These are phyloP conservation scores for Popillia japonica DNA, from an alignment of 1,140 invertebrate genomes.

Conservation along the genomic window DNA sequence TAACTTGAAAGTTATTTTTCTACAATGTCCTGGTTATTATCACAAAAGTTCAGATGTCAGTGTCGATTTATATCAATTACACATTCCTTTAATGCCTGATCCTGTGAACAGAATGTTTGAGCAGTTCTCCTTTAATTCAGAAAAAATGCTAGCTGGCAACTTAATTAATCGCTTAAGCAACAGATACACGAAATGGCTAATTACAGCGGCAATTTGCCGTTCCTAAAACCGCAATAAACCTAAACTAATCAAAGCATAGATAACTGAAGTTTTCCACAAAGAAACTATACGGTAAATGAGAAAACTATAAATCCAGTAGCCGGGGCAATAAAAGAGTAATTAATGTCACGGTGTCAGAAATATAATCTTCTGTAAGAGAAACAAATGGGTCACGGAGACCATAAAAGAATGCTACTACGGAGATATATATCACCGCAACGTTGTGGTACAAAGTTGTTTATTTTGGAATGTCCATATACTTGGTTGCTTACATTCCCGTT, in stretches of 20 bases:
- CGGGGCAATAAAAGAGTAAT: not conserved
- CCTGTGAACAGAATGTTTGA: too few species aligned
- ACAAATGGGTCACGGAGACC: slow-evolving; percentile 13
- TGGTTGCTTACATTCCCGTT: too few species aligned
- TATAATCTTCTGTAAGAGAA: slow-evolving; percentile 15
- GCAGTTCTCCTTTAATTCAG: too few species aligned
- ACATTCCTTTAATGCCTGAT: too few species aligned
- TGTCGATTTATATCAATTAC: too few species aligned
- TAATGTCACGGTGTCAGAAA: slow-evolving; percentile 6
- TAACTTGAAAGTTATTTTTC: too few species aligned
- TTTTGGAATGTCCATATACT: not conserved
- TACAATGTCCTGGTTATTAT: too few species aligned
- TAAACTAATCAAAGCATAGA: not conserved
- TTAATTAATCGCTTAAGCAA: too few species aligned
- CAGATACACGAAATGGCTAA: not conserved
- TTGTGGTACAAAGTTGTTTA: not conserved
- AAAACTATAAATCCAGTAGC: slow-evolving; percentile 18
- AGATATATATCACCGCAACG: not conserved
- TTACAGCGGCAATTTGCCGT: not conserved
- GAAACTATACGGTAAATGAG: slow-evolving; percentile 18
- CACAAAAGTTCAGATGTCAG: too few species aligned
- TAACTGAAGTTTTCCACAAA: not conserved
- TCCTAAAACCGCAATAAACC: not conserved
- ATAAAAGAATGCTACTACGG: slow-evolving; percentile 1
- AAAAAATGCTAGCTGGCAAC: too few species aligned